These are phyloP conservation scores for Paralvinella palmiformis DNA, from an alignment of 1,140 invertebrate species.

Conservation along the genomic window DNA sequence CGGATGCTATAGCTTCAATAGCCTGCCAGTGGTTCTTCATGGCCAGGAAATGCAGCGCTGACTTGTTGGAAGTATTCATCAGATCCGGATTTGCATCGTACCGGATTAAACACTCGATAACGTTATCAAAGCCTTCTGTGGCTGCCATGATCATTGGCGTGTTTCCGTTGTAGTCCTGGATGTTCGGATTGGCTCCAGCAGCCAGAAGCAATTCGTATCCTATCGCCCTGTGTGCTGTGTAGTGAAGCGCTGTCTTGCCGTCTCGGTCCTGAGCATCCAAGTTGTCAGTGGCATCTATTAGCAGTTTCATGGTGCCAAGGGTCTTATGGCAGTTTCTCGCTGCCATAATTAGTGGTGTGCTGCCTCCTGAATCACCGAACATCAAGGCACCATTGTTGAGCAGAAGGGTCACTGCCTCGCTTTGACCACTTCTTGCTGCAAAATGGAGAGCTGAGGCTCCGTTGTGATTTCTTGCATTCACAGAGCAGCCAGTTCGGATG, in stretches of 20 bases:
- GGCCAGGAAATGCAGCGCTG: slow-evolving; percentile 36
- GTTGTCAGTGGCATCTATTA: slow-evolving; percentile 27
- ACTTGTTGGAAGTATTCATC: slow-evolving; percentile 25
- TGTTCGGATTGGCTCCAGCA: slow-evolving; percentile 35
- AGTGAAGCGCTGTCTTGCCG: slow-evolving; percentile 39
- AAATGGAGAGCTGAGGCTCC: slow-evolving; percentile 34
- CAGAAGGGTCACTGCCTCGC: slow-evolving; percentile 29
- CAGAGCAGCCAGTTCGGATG: not conserved
- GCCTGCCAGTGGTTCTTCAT: slow-evolving; percentile 38
- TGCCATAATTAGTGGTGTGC: slow-evolving; percentile 38
- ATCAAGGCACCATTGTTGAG: slow-evolving; percentile 28
- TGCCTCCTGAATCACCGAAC: slow-evolving; percentile 25
- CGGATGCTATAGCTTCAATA: slow-evolving; percentile 30
- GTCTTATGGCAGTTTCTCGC: slow-evolving; percentile 23
- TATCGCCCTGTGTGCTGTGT: slow-evolving; percentile 30
- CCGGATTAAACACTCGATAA: slow-evolving; percentile 27
- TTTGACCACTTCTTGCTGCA: slow-evolving; percentile 28
- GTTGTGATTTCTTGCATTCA: slow-evolving; percentile 17
- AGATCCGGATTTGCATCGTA: slow-evolving; percentile 35
- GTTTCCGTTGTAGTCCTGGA: slow-evolving; percentile 32
- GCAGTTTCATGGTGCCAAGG: slow-evolving; percentile 21
- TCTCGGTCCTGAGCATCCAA: slow-evolving; percentile 28
- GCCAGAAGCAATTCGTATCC: slow-evolving; percentile 29
- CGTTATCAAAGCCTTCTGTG: slow-evolving; percentile 37
- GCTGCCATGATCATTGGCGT: slow-evolving; percentile 39